These are phyloP conservation scores for Oryzias celebensis DNA, from an alignment of 2,113 vertebrate species.

Conservation along the genomic window DNA sequence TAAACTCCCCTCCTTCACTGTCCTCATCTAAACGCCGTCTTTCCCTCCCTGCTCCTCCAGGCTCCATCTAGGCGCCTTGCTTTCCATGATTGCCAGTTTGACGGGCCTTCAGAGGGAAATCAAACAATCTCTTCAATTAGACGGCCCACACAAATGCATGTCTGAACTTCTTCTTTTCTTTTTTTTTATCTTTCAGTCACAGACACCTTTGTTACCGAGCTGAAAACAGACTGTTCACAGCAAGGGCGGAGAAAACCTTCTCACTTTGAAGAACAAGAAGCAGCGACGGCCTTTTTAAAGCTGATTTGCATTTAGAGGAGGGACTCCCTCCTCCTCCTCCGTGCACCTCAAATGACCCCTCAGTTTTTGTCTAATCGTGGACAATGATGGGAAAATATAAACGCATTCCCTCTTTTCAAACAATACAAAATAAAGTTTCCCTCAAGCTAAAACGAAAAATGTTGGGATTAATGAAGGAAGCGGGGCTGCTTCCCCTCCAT, in stretches of 20 bases:
- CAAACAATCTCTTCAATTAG: slow-evolving; percentile 72
- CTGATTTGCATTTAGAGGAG: slow-evolving; percentile 64
- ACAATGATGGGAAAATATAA: slow-evolving; percentile 29
- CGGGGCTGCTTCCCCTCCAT: too few relatives aligned
- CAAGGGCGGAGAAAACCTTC: slow-evolving; percentile 63
- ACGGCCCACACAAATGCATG: slow-evolving; percentile 60
- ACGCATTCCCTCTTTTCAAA: not conserved
- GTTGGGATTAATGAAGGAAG: too few relatives aligned
- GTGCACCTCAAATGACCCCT: slow-evolving; percentile 56
- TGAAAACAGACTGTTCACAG: slow-evolving; percentile 69
- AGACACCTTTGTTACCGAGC: slow-evolving; percentile 66
- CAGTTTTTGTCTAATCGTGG: slow-evolving; percentile 31
- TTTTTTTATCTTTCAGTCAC: slow-evolving; percentile 61
- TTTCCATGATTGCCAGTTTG: slow-evolving; percentile 57
- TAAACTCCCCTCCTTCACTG: slow-evolving; percentile 48
- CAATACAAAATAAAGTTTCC: too few relatives aligned
- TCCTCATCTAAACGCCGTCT: not conserved
- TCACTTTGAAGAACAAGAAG: slow-evolving; percentile 68
- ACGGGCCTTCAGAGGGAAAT: slow-evolving; percentile 69
- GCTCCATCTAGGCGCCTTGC: slow-evolving; percentile 40
- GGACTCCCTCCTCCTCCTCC: slow-evolving; percentile 41
- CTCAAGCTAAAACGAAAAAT: too few relatives aligned
- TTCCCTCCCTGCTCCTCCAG: slow-evolving; percentile 22
- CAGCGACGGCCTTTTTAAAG: slow-evolving; percentile 58
- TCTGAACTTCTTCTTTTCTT: slow-evolving; percentile 60